phyloP scores from a whole-genome alignment of 2,888 invertebrate genomes.

The Smittia sp. region DNA sequence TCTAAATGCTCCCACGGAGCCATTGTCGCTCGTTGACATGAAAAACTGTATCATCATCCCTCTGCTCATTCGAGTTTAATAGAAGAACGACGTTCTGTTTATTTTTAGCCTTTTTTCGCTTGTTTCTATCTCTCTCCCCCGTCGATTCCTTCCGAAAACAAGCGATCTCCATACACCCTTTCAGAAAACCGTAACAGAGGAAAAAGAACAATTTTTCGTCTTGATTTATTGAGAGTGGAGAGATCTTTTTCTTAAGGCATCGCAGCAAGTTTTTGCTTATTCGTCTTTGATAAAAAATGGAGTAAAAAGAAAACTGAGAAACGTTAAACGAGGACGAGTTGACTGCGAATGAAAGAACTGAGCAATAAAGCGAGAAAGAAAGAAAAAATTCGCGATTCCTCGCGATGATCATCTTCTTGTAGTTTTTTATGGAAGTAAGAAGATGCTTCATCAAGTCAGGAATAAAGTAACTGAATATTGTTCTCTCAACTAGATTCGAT shows the following conservation, averaged over 20 bases:
- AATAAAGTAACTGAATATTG: not conserved
- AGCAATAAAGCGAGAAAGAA: slow-evolving; percentile 20
- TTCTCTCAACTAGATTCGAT: not conserved
- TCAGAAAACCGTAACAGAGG: not conserved
- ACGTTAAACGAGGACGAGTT: slow-evolving; percentile 39
- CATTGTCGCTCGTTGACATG: no score
- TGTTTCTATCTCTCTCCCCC: slow-evolving; percentile 9
- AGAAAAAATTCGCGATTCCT: slow-evolving; percentile 39
- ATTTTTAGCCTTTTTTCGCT: slow-evolving; percentile 40
- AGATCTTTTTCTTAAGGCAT: not conserved
- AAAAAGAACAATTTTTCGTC: slow-evolving; percentile 13
- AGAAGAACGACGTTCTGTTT: slow-evolving; percentile 6
- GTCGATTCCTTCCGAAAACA: slow-evolving; percentile 5
- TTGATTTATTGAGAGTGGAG: slow-evolving; percentile 1
- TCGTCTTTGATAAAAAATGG: slow-evolving; percentile 22
- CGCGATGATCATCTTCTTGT: slow-evolving; percentile 26
- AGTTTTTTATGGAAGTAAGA: slow-evolving; percentile 39
- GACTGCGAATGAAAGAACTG: not conserved
- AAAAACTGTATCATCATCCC: no score
- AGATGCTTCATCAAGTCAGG: not conserved
- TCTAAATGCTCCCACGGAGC: no score
- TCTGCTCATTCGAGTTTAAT: no score
- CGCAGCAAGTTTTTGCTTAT: slow-evolving; percentile 15
- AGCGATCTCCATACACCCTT: slow-evolving; percentile 36
- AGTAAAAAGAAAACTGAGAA: slow-evolving; percentile 36